A percentile compares a stretch with the other conserved stretches of the same genome.
Conservation (phyloP, 2,888 invertebrate species). For the Drosophila birchii region DNA sequence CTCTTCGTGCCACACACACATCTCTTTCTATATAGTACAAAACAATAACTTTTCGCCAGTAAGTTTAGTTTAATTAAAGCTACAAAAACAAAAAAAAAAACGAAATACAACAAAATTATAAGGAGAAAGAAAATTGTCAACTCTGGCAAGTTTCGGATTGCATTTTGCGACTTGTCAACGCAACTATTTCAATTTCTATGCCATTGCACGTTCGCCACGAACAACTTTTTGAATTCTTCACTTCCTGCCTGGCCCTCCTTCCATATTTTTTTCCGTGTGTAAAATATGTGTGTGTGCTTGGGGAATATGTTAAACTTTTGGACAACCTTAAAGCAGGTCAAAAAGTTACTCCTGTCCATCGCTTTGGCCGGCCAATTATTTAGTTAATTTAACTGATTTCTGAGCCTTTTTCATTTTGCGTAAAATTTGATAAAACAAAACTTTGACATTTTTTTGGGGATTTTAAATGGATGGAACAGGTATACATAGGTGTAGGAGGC, state of each 20-base stretch:
- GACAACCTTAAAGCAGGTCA: constrained; percentile 1
- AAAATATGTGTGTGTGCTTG: constrained; percentile 22
- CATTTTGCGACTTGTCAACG: constrained; percentile 59
- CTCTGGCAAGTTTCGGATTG: constrained; percentile 60
- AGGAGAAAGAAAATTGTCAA: constrained; percentile 37
- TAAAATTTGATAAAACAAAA: constrained; percentile 15
- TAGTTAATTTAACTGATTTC: constrained; percentile 39
- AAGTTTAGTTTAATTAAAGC: constrained; percentile 77
- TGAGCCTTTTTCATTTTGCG: background rate
- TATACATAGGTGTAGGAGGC: background rate
- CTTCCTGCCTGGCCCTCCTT: background rate
- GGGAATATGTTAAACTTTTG: constrained; percentile 18
- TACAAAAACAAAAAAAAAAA: constrained; percentile 10
- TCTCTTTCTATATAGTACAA: constrained; percentile 10
- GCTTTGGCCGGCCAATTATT: constrained; percentile 48
- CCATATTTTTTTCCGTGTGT: constrained; percentile 10
- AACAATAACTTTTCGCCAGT: constrained; percentile 60
- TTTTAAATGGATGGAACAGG: background rate
- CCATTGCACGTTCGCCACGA: constrained; percentile 51
- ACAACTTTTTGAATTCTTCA: constrained; percentile 39
- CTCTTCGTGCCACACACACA: constrained; percentile 59
- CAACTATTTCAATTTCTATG: constrained; percentile 76
- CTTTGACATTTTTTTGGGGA: constrained; percentile 25
- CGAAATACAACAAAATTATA: constrained; percentile 19
- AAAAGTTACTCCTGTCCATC: constrained; percentile 20